Conservation (phyloP, 2,888 invertebrate species). For the Crocallis elinguaria region DNA sequence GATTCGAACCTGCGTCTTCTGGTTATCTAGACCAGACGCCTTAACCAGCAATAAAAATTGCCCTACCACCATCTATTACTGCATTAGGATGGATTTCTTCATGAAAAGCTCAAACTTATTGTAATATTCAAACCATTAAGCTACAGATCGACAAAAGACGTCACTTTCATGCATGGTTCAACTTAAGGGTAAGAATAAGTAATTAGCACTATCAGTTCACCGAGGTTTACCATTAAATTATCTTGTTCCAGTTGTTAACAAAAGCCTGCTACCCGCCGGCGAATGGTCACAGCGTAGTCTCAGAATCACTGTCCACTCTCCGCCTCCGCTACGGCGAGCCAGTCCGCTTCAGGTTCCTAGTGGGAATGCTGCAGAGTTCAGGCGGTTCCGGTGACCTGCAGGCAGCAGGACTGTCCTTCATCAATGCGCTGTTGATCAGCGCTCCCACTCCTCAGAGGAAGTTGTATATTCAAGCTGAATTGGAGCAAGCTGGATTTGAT, state of each 20-base stretch:
- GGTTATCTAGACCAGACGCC: no score
- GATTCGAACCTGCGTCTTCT: no score
- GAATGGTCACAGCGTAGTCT: constrained; percentile 92
- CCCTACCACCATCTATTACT: no score
- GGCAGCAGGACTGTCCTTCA: constrained; percentile 92
- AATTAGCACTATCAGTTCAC: no score
- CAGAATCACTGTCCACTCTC: constrained; percentile 95
- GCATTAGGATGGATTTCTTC: no score
- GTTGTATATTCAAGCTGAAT: constrained; percentile 93
- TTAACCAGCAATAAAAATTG: no score
- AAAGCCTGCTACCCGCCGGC: constrained; percentile 91
- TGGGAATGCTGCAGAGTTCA: constrained; percentile 93
- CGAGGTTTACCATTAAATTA: neutral
- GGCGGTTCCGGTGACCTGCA: constrained; percentile 90
- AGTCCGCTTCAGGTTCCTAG: constrained; percentile 94
- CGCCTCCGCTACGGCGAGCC: constrained; percentile 95
- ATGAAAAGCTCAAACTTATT: no score
- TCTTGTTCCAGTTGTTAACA: constrained; percentile 88
- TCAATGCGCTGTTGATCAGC: constrained; percentile 92
- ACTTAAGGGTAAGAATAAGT: no score
- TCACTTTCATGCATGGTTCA: no score
- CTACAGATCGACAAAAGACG: no score
- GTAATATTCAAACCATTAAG: no score
- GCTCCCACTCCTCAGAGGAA: constrained; percentile 90
- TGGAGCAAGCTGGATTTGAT: constrained; percentile 93